These are phyloP conservation scores for Mesorhabditis spiculigera DNA, from an alignment of 2,888 invertebrate species.

Conservation along the genomic window DNA sequence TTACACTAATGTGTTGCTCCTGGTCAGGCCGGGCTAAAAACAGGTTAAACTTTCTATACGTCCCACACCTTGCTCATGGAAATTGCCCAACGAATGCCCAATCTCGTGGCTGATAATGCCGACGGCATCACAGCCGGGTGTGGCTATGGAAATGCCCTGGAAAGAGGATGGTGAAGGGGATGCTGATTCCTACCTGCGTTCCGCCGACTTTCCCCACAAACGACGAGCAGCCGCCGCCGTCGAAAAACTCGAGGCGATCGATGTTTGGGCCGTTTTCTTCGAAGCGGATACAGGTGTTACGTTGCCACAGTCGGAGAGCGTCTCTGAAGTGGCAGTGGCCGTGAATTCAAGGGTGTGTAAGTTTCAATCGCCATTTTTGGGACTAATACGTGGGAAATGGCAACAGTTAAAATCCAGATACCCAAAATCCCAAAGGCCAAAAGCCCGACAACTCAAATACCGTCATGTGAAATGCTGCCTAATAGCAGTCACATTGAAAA, in stretches of 20 bases:
- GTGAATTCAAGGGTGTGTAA: too few relatives aligned
- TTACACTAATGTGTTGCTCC: constrained; percentile 26
- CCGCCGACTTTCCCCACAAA: constrained; percentile 56
- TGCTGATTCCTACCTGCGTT: constrained; percentile 39
- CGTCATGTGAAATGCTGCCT: not conserved
- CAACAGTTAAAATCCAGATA: not conserved
- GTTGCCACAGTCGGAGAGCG: constrained; percentile 47
- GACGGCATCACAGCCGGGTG: constrained; percentile 55
- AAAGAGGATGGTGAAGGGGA: constrained; percentile 3
- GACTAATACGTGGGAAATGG: not conserved
- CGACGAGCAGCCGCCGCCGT: constrained; percentile 57
- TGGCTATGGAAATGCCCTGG: constrained; percentile 54
- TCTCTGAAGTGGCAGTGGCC: constrained; percentile 16
- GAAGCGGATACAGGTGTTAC: constrained; percentile 46
- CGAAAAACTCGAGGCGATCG: constrained; percentile 55
- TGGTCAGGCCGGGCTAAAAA: constrained; percentile 2
- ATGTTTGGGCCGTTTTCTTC: constrained; percentile 44
- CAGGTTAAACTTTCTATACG: constrained; percentile 28
- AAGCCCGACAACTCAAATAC: not conserved
- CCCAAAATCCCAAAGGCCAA: not conserved
- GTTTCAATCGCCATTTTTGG: not conserved
- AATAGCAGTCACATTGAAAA: not conserved
- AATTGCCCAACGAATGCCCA: constrained; percentile 53
- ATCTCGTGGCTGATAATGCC: constrained; percentile 58
- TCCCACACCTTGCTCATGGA: constrained; percentile 57